These are phyloP conservation scores for Frieseomelitta varia DNA, from an alignment of 1,140 invertebrate species.

Conservation along the genomic window DNA sequence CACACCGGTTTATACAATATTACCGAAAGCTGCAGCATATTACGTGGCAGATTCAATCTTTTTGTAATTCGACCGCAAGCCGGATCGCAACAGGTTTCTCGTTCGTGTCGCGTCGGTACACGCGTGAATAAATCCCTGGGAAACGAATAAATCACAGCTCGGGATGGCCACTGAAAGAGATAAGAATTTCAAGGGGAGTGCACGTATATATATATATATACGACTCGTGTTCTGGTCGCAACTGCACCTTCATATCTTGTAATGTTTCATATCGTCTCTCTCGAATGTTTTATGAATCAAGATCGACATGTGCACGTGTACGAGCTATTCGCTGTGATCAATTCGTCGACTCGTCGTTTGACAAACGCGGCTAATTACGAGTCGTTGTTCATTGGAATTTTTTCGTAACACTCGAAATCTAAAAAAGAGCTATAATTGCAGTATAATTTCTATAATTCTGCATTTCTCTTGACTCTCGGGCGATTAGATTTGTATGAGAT, in stretches of 20 bases:
- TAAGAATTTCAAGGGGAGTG: not conserved
- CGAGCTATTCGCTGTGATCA: not conserved
- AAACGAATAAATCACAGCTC: slow-evolving; percentile 26
- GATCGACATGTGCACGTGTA: not conserved
- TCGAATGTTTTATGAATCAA: slow-evolving; percentile 27
- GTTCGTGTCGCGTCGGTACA: not conserved
- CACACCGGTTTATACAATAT: not conserved
- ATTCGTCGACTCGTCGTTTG: not conserved
- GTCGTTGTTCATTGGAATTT: not conserved
- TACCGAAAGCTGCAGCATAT: not conserved
- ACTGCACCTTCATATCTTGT: not conserved
- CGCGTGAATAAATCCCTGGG: slow-evolving; percentile 12
- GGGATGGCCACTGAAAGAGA: not conserved
- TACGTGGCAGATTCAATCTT: not conserved
- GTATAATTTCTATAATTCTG: too few relatives aligned
- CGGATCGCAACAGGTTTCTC: slow-evolving; percentile 27
- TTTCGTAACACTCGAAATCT: not conserved
- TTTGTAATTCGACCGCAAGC: not conserved
- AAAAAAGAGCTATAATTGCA: not conserved
- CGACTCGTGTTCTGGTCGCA: not conserved
- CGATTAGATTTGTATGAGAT: too few relatives aligned
- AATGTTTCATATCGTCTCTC: slow-evolving; percentile 34
- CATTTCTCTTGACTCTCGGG: too few relatives aligned
- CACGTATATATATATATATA: not conserved
- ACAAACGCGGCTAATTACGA: not conserved